Conservation (phyloP, 2,888 invertebrate genomes). For the Crossocerus cetratus region DNA sequence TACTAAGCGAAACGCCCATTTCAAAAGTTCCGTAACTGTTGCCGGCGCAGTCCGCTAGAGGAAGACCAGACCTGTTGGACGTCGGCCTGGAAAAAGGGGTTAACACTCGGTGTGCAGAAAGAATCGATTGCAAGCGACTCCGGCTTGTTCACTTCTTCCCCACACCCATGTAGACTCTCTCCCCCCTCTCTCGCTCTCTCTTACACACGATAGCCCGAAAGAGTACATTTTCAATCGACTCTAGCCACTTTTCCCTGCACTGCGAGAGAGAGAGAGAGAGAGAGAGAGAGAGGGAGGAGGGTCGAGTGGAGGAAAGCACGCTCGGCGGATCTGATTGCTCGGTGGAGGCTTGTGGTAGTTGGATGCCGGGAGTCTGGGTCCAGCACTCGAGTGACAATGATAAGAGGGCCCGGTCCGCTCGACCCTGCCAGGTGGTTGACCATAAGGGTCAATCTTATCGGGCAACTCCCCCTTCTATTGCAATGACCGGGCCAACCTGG, state of each 20-base stretch:
- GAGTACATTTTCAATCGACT: slow-evolving; percentile 52
- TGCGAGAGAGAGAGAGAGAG: slow-evolving; percentile 9
- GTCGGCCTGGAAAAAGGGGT: slow-evolving; percentile 20
- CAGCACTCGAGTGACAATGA: slow-evolving; percentile 2
- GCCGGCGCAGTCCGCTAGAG: background rate
- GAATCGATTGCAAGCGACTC: slow-evolving; percentile 42
- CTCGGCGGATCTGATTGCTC: background rate
- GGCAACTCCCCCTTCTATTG: background rate
- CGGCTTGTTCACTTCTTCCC: background rate
- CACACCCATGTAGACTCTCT: background rate
- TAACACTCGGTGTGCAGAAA: slow-evolving; percentile 32
- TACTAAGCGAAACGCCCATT: slow-evolving; percentile 1
- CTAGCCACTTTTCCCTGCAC: slow-evolving; percentile 6
- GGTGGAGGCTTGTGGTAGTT: background rate
- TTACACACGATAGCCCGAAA: slow-evolving; percentile 29
- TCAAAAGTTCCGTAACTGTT: slow-evolving; percentile 4
- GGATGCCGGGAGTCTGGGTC: background rate
- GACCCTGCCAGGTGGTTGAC: background rate
- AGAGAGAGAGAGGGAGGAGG: slow-evolving; percentile 11
- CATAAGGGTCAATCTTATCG: background rate
- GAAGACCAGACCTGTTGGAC: slow-evolving; percentile 38
- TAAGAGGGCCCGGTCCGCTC: background rate
- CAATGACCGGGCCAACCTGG: background rate
- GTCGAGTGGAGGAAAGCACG: background rate
- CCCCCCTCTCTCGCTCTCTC: background rate